Conservation (phyloP, 2,113 vertebrate genomes). For the Nerophis ophidion region DNA sequence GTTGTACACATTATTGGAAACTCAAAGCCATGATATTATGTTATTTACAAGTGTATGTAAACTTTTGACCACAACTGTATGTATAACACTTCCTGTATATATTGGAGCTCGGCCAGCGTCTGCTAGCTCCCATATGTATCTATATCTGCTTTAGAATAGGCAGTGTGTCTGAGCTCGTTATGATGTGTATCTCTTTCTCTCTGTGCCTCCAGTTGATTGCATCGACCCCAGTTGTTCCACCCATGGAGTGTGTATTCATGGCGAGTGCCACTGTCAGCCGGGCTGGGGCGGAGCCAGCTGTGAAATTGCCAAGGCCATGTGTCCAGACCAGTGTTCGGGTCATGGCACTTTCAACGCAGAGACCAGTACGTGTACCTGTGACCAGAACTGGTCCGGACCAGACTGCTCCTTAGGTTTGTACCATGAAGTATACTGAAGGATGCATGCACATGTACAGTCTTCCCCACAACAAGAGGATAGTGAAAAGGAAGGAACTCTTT, state of each 20-base stretch:
- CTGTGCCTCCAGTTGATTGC: constrained; percentile 81
- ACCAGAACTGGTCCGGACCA: constrained; percentile 91
- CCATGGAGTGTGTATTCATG: constrained; percentile 89
- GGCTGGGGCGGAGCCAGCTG: constrained; percentile 92
- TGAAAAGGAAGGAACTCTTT: too few relatives aligned
- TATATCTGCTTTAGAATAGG: not conserved
- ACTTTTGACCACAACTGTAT: too few relatives aligned
- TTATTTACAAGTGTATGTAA: too few relatives aligned
- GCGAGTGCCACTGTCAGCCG: constrained; percentile 90
- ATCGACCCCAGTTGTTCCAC: constrained; percentile 87
- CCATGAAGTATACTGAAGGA: not conserved
- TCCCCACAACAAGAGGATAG: too few relatives aligned
- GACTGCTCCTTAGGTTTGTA: constrained; percentile 89
- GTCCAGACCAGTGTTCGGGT: constrained; percentile 93
- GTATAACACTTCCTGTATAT: too few relatives aligned
- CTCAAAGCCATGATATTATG: too few relatives aligned
- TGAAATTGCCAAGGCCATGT: constrained; percentile 92
- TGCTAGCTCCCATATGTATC: too few relatives aligned
- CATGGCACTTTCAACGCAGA: constrained; percentile 90
- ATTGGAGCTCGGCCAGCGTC: too few relatives aligned
- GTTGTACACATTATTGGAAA: too few relatives aligned
- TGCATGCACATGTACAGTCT: too few relatives aligned
- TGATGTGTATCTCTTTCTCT: not conserved
- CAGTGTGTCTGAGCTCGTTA: not conserved
- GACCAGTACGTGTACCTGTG: constrained; percentile 85